Evolutionary conservation across 1,140 invertebrate species (phyloP), one percentile per base, ranked within the genome.

Genomic region (Caerostris extrusa): DNA sequence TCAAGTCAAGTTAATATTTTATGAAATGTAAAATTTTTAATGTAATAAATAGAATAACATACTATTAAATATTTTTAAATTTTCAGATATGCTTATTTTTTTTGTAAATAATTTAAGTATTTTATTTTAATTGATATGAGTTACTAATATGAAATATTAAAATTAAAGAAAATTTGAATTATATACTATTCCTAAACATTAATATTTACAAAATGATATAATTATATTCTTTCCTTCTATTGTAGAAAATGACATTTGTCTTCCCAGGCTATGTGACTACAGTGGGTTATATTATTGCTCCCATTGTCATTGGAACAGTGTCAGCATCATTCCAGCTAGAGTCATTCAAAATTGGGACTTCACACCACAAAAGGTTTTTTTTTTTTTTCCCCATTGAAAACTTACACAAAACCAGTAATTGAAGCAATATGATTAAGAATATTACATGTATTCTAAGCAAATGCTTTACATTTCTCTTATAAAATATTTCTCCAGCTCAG

Each of bases 341-440:
- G 97, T 99, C 5, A 96, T 99, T 2, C 98, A 98, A 95, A 99
- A 99, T 96, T 99, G 99, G 99, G 98, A 99, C 96, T 98, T 99
- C 96, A 97, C 97, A 61, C 95, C 95, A n/a, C 94, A 95, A 94
- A 96, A 96, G 95, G 96, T 96, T 93, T 64, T 17, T 34, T 34
- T 34, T 34, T 34, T 34, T 34, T 34, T 34, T 34, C 2, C 34
- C 34, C 34, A 0, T 34, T 34, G 34, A 34, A 34, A 34, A 34
- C 34, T 34, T 34, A 34, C 34, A 34, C 34, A 34, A 34, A 34
- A 34, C 34, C 34, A 34, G 34, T 34, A 34, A 34, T 34, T 34
- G 34, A 34, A 34, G 34, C 34, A 34, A 34, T 34, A 34, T 34
- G 34, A 34, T 34, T 34, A 34, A 34, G 34, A 34, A 34, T 34